Percentiles rank a stretch among this genome's conserved stretches.
Evolutionary conservation across 2,888 invertebrate genomes (phyloP).

Genomic region (Tinea trinotella): DNA sequence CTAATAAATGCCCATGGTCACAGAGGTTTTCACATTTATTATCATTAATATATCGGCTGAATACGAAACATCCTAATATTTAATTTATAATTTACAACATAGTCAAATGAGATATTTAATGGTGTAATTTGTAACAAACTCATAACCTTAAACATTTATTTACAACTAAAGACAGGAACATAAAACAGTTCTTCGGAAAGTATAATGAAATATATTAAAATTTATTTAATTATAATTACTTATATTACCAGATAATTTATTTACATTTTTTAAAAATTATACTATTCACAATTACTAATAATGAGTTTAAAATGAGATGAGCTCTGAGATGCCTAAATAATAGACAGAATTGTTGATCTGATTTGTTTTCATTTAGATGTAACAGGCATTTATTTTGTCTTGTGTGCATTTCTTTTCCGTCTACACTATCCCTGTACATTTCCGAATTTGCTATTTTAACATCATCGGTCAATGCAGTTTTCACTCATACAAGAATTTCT

Average conservation of each 20-base stretch:
- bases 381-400: conserved; percentile 23
- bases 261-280: conserved; percentile 55
- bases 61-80: too few species aligned
- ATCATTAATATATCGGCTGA: too few species aligned
- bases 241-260: conserved; percentile 46
- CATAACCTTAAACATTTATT: conserved; percentile 32
- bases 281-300: conserved; percentile 53
- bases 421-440: conserved; percentile 65
- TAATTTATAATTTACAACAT: too few species aligned
- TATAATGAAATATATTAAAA: conserved; percentile 65
- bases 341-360: background rate
- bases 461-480: conserved; percentile 22
- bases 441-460: conserved; percentile 65
- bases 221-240: conserved; percentile 49
- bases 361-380: background rate
- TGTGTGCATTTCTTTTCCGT: conserved; percentile 35
- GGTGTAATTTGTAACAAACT: conserved; percentile 3
- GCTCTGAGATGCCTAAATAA: background rate
- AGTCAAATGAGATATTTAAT: conserved; percentile 14
- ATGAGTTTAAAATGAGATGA: conserved; percentile 44
- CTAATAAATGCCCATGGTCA: too few species aligned
- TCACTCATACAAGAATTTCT: conserved; percentile 18
- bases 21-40: too few species aligned
- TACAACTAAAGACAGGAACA: conserved; percentile 69
- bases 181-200: conserved; percentile 66